Percentiles rank a stretch among this genome's conserved stretches.
phyloP scores from a whole-genome alignment of 1,140 invertebrate species.

The Leptinotarsa defecta region DNA sequence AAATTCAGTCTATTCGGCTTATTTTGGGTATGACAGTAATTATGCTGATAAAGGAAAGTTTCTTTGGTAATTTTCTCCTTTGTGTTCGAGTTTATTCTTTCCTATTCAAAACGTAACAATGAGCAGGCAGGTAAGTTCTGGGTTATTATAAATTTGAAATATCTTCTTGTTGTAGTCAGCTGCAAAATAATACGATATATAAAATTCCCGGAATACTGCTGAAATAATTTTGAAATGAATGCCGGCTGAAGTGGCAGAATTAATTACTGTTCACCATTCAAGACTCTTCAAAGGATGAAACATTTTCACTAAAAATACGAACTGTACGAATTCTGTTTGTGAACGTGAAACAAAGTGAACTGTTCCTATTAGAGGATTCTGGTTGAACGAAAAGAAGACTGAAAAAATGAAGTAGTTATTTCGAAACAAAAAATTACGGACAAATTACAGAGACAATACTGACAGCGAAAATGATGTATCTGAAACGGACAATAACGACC shows the following conservation, averaged over 20 bases:
- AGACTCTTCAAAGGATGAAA: no score
- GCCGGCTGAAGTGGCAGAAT: background rate
- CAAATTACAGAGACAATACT: no score
- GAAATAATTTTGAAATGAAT: constrained; percentile 2
- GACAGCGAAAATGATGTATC: no score
- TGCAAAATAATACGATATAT: constrained; percentile 2
- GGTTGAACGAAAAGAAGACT: no score
- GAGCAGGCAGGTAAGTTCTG: background rate
- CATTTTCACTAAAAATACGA: no score
- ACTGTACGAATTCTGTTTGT: no score
- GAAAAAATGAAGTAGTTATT: no score
- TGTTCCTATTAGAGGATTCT: no score
- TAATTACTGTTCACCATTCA: background rate
- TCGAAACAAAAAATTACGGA: no score
- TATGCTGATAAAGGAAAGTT: constrained; percentile 1
- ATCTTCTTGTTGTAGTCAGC: background rate
- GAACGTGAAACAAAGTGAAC: no score
- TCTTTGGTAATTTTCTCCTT: constrained; percentile 3
- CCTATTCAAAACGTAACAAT: constrained; percentile 6
- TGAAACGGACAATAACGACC: no score
- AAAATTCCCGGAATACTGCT: constrained; percentile 2
- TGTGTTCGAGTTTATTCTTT: constrained; percentile 6
- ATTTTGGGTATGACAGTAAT: constrained; percentile 8
- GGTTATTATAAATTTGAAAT: constrained; percentile 4
- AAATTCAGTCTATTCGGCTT: background rate